These are phyloP conservation scores for Neoaliturus tenellus DNA, from an alignment of 2,888 invertebrate genomes.

Conservation along the genomic window DNA sequence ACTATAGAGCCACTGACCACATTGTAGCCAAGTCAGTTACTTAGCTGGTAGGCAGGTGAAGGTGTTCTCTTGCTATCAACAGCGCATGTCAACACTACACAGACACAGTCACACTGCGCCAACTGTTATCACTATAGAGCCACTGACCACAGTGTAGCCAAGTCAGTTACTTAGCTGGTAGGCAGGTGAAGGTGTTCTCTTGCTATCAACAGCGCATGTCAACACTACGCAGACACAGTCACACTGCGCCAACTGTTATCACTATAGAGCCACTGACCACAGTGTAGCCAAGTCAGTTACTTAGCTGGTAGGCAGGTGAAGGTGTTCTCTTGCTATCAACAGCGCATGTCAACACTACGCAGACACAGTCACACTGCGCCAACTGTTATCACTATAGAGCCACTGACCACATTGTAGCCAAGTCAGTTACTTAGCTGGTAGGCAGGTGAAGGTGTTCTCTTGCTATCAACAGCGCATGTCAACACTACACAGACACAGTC, in stretches of 20 bases:
- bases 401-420: neutral
- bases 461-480: neutral
- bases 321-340: neutral
- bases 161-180: neutral
- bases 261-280: too few relatives aligned
- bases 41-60: neutral
- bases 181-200: neutral
- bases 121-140: neutral
- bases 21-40: neutral
- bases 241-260: neutral
- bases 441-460: neutral
- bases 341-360: neutral
- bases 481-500: neutral
- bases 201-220: neutral
- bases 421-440: neutral
- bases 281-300: neutral
- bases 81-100: neutral
- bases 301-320: neutral
- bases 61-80: neutral
- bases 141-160: neutral
- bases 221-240: neutral
- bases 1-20: too few relatives aligned
- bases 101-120: neutral
- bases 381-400: neutral
- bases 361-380: neutral